Conservation (phyloP, 2,797 vertebrate genomes). For the Amblyraja radiata region DNA sequence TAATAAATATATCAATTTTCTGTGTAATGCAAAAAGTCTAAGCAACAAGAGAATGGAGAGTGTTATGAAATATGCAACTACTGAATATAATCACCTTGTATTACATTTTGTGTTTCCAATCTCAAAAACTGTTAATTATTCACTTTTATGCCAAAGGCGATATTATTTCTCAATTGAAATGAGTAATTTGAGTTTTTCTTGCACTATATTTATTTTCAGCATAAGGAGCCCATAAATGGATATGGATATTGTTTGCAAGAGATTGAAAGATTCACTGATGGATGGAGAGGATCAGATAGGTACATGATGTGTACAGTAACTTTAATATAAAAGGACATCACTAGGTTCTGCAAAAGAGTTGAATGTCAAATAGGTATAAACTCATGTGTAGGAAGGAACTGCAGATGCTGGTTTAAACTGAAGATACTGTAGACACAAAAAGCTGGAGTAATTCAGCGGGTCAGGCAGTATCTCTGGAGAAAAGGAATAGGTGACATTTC, state of each 20-base stretch:
- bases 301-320: not conserved
- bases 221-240: not conserved
- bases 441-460: too few relatives aligned
- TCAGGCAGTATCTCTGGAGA: too few relatives aligned
- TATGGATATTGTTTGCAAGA: not conserved
- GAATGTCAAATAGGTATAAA: not conserved
- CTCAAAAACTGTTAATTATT: not conserved
- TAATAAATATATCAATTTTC: conserved; percentile 38
- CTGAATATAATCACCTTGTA: not conserved
- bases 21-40: not conserved
- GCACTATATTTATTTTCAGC: not conserved
- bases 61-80: not conserved
- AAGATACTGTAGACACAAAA: too few relatives aligned
- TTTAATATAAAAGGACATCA: not conserved
- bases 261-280: too few relatives aligned
- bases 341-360: not conserved
- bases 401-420: too few relatives aligned
- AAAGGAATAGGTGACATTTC: too few relatives aligned
- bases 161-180: not conserved
- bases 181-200: not conserved
- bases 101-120: not conserved
- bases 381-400: too few relatives aligned
- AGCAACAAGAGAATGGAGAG: not conserved
- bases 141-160: not conserved
- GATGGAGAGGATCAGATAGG: too few relatives aligned